Base-by-base conservation (phyloP, 2,113 vertebrate species). In the Phoenicopterus ruber region DNA sequence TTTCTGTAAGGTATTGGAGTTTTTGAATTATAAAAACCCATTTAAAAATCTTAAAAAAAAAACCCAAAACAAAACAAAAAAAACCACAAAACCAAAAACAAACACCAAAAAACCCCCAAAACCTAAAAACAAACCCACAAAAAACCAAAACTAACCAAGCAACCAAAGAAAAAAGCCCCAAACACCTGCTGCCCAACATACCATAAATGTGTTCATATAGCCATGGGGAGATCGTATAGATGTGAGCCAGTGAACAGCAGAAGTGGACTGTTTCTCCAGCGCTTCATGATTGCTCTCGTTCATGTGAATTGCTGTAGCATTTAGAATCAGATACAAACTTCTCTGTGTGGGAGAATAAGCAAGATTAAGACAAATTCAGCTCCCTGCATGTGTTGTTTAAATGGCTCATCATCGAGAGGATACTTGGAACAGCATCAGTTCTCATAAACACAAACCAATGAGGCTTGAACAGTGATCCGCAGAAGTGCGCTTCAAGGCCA, bases 371-470 rank as follows among this genome's bases (percentile, higher is more conserved):
- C 54, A 58, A 93, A 94, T 95, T 80, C 85, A 42, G 84, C 74
- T 96, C 93, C 78, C 79, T 94, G 28, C 76, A 28, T 92, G 88
- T 85, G 67, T 15, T 94, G 66, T 71, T 94, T 78, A 67, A 96
- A 88, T 93, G 92, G 92, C 63, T 94, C 55, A 67, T 95, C 71
- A 8, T 63, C 0, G 26, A 82, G 95, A 86, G 92, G 87, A 58
- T 77, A 38, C 87, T 97, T 97, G 95, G 95, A 96, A 46, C 78
- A 19, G 79, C 42, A 2, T 82, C 81, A 85, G 70, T 95, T 91
- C 81, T 88, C 90, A 81, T 93, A 94, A 94, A 93, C 92, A 94
- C 78, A 77, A 91, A 58, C 19, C 91, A 83, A 47, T 94, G 97
- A 90, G 91, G 88, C 96, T 90, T 96, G 95, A 94, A 85, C 58